Evolutionary conservation across 2,797 vertebrate species (phyloP), one percentile per base, ranked within the genome.

Genomic region (Malacoraja senta): DNA sequence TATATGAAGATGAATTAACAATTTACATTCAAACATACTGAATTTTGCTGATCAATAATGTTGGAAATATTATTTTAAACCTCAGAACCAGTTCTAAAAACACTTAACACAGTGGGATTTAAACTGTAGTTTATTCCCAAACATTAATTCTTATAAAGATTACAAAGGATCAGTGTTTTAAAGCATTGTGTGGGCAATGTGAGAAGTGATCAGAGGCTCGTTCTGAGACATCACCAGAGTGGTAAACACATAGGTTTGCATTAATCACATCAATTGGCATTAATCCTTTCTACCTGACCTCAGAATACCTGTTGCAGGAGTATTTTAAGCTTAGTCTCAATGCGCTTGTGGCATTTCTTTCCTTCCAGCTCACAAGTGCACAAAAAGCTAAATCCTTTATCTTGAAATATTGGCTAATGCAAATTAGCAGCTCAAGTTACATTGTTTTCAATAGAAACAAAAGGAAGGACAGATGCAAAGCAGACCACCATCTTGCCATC

Each of bases 211-310:
- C 74, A n/a, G 74, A n/a, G 74, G 74, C 77, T 35, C 32, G n/a
- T 9, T 3, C n/a, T 32, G n/a, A 78, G n/a, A 15, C 77, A n/a
- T n/a, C 12, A 77, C 76, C 76, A 32, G 76, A 78, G n/a, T 32
- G 17, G 76, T 78, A 32, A 13, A 78, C 77, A 78, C n/a, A 78
- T 78, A 15, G 10, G n/a, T 78, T 32, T 78, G n/a, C 32, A 78
- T 35, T 78, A 78, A 78, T 35, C 32, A 17, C 32, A 35, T 78
- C 13, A 17, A 21, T 74, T 74, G 21, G n/a, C 32, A 17, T 78
- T n/a, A 78, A 78, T 78, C 77, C 77, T 78, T 78, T n/a, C 6
- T 32, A 78, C 77, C 77, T 78, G 77, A 78, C 77, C n/a, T 78
- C 8, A 17, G 77, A 78, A 15, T 17, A 32, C 32, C 32, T 77